Evolutionary conservation across 2,888 invertebrate genomes (phyloP).

Genomic region (Sphecodes monilicornis): DNA sequence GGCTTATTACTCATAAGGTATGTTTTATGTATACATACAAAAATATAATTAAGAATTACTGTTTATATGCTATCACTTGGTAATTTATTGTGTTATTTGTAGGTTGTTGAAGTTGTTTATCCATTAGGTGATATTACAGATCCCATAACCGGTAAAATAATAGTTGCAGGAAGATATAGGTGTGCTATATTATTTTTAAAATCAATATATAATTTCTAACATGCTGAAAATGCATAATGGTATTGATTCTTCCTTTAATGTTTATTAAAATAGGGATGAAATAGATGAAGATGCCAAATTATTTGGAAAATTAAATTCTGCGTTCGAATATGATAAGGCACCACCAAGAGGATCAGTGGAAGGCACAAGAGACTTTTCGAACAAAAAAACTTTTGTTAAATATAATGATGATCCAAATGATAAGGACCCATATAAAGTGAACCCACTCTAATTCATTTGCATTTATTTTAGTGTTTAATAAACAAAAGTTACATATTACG

Average conservation of each 20-base stretch:
- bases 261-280: constrained; percentile 86
- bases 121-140: constrained; percentile 94
- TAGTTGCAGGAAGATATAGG: constrained; percentile 89
- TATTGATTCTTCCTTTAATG: constrained; percentile 10
- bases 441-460: constrained; percentile 15
- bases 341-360: constrained; percentile 93
- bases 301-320: constrained; percentile 89
- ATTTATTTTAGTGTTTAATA: constrained; percentile 11
- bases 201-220: neutral
- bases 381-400: constrained; percentile 91
- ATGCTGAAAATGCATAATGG: neutral
- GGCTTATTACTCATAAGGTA: constrained; percentile 91
- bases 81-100: constrained; percentile 7
- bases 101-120: constrained; percentile 91
- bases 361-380: constrained; percentile 92
- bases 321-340: constrained; percentile 91
- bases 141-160: constrained; percentile 93
- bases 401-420: constrained; percentile 92
- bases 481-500: neutral
- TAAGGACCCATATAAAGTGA: constrained; percentile 89
- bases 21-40: neutral
- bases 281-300: constrained; percentile 88
- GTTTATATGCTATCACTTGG: neutral
- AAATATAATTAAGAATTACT: neutral
- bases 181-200: constrained; percentile 66